These are phyloP conservation scores for Disparrhopalites patrizii DNA, from an alignment of 2,888 invertebrate species.

Conservation along the genomic window DNA sequence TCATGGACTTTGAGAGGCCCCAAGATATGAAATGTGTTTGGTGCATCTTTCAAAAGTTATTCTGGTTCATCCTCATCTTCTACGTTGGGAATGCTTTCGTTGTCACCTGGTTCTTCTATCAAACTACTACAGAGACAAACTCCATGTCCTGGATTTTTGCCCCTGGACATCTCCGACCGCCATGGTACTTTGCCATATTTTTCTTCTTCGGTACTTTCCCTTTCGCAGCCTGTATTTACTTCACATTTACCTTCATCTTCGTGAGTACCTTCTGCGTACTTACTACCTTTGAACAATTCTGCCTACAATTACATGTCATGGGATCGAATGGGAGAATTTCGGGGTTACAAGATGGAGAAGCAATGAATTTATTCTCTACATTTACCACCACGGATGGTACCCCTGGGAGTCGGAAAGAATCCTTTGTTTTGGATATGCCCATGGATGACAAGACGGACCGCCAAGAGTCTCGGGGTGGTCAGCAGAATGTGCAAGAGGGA, in stretches of 20 bases:
- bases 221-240: neutral
- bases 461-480: neutral
- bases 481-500: neutral
- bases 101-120: neutral
- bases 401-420: too few relatives aligned
- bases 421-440: neutral
- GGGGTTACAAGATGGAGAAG: too few relatives aligned
- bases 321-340: too few relatives aligned
- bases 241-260: neutral
- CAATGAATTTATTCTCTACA: too few relatives aligned
- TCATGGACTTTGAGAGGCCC: neutral
- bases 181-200: neutral
- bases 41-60: neutral
- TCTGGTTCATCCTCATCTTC: conserved; percentile 4
- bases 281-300: neutral
- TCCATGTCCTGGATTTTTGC: neutral
- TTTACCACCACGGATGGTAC: too few relatives aligned
- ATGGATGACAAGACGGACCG: neutral
- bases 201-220: neutral
- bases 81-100: neutral
- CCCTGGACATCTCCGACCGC: neutral
- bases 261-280: neutral
- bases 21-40: neutral
- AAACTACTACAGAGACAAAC: neutral
- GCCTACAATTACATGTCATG: too few relatives aligned